A percentile compares a stretch with the other conserved stretches of the same genome.
These are phyloP conservation scores for Drosophila takahashii DNA, from an alignment of 1,140 invertebrate genomes.

Conservation along the genomic window DNA sequence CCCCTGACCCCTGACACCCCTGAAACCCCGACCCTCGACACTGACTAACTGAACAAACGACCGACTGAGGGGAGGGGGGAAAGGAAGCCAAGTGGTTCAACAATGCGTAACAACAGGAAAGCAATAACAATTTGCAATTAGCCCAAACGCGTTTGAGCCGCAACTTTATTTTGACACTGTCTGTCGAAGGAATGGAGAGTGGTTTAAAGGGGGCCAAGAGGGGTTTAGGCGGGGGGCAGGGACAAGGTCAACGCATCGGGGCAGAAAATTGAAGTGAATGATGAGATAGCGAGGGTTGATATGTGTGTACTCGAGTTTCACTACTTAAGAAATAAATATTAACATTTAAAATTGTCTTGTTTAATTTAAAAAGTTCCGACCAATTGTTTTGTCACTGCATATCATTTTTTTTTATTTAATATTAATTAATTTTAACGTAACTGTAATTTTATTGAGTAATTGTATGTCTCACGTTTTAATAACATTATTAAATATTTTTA, in stretches of 20 bases:
- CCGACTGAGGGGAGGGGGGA: neutral
- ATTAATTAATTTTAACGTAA: no score
- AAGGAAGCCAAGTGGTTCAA: slow-evolving; percentile 36
- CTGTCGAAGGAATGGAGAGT: neutral
- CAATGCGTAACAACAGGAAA: slow-evolving; percentile 57
- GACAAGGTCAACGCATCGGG: slow-evolving; percentile 36
- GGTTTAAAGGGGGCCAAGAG: neutral
- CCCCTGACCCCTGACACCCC: slow-evolving; percentile 17
- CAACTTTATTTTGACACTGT: slow-evolving; percentile 50
- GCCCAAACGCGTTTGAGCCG: slow-evolving; percentile 27
- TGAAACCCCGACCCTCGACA: neutral
- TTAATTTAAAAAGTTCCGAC: neutral
- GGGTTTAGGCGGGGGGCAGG: neutral
- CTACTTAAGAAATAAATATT: neutral
- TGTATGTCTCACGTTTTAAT: no score
- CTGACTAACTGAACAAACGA: slow-evolving; percentile 20
- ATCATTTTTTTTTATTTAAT: neutral
- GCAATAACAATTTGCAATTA: slow-evolving; percentile 64
- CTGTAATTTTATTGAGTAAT: no score
- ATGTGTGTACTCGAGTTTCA: neutral
- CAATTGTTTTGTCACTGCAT: neutral
- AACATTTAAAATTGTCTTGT: neutral
- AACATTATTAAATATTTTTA: no score
- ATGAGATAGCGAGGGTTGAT: slow-evolving; percentile 1
- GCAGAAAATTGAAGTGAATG: slow-evolving; percentile 35